These are phyloP conservation scores for Trididemnum miniatum DNA, from an alignment of 23 tunicate species.

Conservation along the genomic window DNA sequence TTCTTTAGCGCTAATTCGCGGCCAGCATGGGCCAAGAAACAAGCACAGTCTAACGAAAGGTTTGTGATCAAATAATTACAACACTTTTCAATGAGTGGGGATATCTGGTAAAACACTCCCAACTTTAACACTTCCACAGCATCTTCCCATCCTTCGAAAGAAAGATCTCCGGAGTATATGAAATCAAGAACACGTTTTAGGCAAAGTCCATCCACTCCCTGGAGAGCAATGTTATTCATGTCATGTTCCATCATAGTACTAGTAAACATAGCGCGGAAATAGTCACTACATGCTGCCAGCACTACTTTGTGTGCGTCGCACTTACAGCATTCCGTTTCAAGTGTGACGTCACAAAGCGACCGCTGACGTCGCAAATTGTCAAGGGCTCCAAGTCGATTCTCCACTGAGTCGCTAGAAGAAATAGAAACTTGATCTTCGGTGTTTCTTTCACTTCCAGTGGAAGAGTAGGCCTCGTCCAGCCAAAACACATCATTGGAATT, in stretches of 20 bases:
- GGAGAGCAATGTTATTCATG: conserved; percentile 34
- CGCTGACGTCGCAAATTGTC: conserved; percentile 50
- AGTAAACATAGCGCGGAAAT: conserved; percentile 88
- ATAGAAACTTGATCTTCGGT: not conserved
- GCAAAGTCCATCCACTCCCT: conserved; percentile 33
- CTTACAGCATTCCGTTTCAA: conserved; percentile 35
- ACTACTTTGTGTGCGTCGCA: conserved; percentile 79
- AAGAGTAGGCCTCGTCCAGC: conserved; percentile 52
- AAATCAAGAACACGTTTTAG: conserved; percentile 53
- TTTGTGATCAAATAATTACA: conserved; percentile 27
- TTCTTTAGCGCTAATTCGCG: conserved; percentile 42
- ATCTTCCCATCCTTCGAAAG: conserved; percentile 26
- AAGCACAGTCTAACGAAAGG: conserved; percentile 31
- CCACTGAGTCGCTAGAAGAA: conserved; percentile 11
- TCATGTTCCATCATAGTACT: conserved; percentile 60
- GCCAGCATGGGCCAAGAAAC: conserved; percentile 26
- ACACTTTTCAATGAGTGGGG: conserved; percentile 49
- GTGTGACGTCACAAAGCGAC: conserved; percentile 77
- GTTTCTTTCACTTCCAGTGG: not conserved
- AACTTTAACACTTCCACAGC: conserved; percentile 37
- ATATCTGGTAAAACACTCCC: conserved; percentile 73
- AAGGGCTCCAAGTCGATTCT: conserved; percentile 43
- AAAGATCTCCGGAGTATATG: conserved; percentile 84
- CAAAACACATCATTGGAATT: conserved; percentile 19
- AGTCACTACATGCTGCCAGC: conserved; percentile 88